Conservation (phyloP, 1,140 invertebrate species). For the Tetramorium simillimum region DNA sequence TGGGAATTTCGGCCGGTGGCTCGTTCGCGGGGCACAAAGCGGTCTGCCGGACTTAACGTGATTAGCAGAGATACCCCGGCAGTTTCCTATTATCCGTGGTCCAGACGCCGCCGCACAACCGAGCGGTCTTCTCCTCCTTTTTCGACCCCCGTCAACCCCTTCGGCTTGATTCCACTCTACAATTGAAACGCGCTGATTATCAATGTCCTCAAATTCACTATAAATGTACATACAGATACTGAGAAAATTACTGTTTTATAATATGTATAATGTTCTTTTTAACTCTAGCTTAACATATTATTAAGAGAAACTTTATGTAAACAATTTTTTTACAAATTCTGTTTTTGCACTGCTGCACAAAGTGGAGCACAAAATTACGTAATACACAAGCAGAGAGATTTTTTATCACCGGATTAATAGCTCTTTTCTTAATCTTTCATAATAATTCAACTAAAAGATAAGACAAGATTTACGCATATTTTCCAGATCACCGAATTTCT, state of each 20-base stretch:
- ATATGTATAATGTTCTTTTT: background rate
- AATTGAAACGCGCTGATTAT: constrained; percentile 66
- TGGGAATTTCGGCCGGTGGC: constrained; percentile 78
- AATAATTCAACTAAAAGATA: background rate
- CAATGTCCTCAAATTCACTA: constrained; percentile 64
- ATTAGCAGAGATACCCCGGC: constrained; percentile 83
- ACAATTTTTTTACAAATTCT: background rate
- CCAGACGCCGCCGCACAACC: constrained; percentile 79
- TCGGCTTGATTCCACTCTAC: constrained; percentile 73
- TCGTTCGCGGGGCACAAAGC: constrained; percentile 82
- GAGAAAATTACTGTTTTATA: background rate
- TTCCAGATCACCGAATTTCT: background rate
- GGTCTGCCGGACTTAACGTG: constrained; percentile 84
- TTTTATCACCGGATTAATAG: background rate
- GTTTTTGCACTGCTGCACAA: background rate
- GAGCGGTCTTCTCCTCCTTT: constrained; percentile 71
- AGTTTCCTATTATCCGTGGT: constrained; percentile 81
- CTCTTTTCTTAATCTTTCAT: background rate
- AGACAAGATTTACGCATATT: background rate
- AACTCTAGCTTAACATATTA: background rate
- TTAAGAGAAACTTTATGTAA: background rate
- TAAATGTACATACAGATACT: background rate
- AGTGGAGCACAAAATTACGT: background rate
- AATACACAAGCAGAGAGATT: background rate
- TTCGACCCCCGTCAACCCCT: constrained; percentile 73